Evolutionary conservation across 2,113 vertebrate species (phyloP).

Genomic region (Oenanthe oenanthe): DNA sequence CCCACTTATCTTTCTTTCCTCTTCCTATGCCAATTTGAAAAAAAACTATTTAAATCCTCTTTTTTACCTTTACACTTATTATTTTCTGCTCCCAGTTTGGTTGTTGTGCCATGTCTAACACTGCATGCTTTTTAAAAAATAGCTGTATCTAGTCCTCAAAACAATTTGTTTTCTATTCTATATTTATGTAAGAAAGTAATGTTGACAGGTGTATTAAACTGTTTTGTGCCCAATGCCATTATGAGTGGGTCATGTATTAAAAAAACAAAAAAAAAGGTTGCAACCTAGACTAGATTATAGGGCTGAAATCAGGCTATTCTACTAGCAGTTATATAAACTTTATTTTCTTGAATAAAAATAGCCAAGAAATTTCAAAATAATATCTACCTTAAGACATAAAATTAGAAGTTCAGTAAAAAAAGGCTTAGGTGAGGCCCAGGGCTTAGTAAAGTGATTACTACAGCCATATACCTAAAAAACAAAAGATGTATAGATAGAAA

Average conservation of each 20-base stretch:
- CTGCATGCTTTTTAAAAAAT: slow-evolving; percentile 18
- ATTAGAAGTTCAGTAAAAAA: slow-evolving; percentile 56
- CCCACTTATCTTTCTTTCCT: neutral
- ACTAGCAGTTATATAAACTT: slow-evolving; percentile 57
- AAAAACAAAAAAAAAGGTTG: neutral
- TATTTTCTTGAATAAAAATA: slow-evolving; percentile 77
- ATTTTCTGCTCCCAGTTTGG: slow-evolving; percentile 36
- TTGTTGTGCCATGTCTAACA: slow-evolving; percentile 29
- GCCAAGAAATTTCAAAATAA: slow-evolving; percentile 64
- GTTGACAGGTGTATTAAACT: slow-evolving; percentile 61
- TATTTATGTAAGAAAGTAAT: slow-evolving; percentile 52
- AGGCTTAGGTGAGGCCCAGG: slow-evolving; percentile 39
- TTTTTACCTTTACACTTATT: slow-evolving; percentile 9
- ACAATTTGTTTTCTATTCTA: slow-evolving; percentile 44
- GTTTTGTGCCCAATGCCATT: slow-evolving; percentile 55
- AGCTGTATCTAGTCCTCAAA: slow-evolving; percentile 61
- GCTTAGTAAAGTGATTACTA: slow-evolving; percentile 33
- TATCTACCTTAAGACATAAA: slow-evolving; percentile 58
- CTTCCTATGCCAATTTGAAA: slow-evolving; percentile 3
- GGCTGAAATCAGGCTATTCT: slow-evolving; percentile 43
- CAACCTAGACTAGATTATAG: slow-evolving; percentile 60
- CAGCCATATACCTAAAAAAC: neutral
- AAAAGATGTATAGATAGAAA: slow-evolving; percentile 13
- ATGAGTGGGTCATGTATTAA: slow-evolving; percentile 34
- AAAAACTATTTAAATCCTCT: slow-evolving; percentile 46